Evolutionary conservation across 1,140 invertebrate genomes (phyloP).

Genomic region (Drosophila busckii): DNA sequence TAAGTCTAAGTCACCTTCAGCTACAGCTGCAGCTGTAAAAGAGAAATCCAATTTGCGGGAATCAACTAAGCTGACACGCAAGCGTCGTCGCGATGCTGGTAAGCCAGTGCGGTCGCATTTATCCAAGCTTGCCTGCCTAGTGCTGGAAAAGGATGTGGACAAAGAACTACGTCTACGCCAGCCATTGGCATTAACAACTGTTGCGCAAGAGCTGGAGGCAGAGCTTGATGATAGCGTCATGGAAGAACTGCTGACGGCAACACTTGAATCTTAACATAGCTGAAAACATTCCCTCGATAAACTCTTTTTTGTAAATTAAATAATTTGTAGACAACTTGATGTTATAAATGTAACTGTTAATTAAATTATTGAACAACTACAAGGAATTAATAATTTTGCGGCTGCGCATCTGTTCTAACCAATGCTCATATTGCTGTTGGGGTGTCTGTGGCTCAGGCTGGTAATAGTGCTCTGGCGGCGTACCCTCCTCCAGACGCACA

Average conservation of each 20-base stretch:
- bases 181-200: conserved; percentile 22
- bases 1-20: not conserved
- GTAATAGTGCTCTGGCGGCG: conserved; percentile 92
- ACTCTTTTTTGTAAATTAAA: too few relatives aligned
- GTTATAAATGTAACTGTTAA: not conserved
- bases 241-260: not conserved
- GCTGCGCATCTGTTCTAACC: conserved; percentile 85
- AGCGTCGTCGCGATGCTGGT: conserved; percentile 61
- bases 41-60: conserved; percentile 1
- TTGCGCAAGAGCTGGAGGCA: conserved; percentile 21
- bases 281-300: too few relatives aligned
- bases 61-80: too few relatives aligned
- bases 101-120: conserved; percentile 43
- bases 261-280: too few relatives aligned
- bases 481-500: conserved; percentile 93
- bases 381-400: conserved; percentile 86
- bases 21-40: not conserved
- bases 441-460: conserved; percentile 83
- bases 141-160: conserved; percentile 44
- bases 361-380: conserved; percentile 78
- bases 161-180: conserved; percentile 44
- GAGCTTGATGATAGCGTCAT: not conserved
- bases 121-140: conserved; percentile 44
- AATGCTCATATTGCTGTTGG: conserved; percentile 86
- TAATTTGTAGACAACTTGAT: too few relatives aligned